Evolutionary conservation across 64 coral and sea anemone species (phyloP), one percentile per base, ranked within the genome.

Genomic region (Montipora cactus): DNA sequence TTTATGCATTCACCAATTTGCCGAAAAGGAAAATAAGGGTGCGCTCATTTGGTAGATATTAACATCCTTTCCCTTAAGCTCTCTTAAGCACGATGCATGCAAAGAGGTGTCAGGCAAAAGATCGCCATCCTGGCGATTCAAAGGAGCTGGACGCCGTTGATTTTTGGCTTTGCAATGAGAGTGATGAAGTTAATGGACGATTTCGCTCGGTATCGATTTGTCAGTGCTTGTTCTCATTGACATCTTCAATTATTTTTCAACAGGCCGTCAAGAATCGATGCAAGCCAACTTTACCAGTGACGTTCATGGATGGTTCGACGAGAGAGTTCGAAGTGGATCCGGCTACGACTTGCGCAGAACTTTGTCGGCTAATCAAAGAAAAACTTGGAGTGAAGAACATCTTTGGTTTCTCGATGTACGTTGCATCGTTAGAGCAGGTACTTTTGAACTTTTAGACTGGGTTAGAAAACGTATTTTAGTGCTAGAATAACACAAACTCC

Each of bases 341-440:
- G 1, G 81, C 90, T 2, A 77, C 80, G 7, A 85, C 90, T 47
- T 92, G 90, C 8, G 81, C 71, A 20, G 90, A 92, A 52, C 90
- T 92, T 1, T 75, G 81, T 14, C 22, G 78, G 55, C 67, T 76
- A 5, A 48, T 92, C 20, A 72, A 85, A 23, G 3, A 77, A 44
- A 67, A 77, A 50, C 11, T 92, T 2, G 81, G 81, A 37, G 2
- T 92, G 19, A 92, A 62, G 81, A 75, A 45, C 22, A 22, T 92
- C 18, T 92, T 92, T 69, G 90, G 90, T 67, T 92, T 92, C 55
- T 92, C 90, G 28, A 62, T 92, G 15, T 92, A 84, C 23, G 70
- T 83, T 44, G 58, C 59, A 37, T 13, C 74, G 1, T 86, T 92
- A 7, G 70, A 66, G n/a, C 80, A 92, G 69, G 90, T 85, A 51